Evolutionary conservation across 2,113 vertebrate genomes (phyloP).

Genomic region (Barnardius zonarius): DNA sequence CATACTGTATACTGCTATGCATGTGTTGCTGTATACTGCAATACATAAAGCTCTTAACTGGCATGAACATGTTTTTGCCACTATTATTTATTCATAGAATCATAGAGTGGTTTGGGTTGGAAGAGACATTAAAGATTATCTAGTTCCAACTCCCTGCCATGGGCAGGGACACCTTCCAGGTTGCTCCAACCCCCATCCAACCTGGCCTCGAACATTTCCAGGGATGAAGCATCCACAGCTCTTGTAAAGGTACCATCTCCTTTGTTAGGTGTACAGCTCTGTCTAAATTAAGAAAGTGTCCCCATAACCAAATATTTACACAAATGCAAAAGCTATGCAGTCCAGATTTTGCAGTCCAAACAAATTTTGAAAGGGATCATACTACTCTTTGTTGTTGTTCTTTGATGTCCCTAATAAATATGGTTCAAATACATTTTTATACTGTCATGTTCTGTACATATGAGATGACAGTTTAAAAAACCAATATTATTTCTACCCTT

Average conservation of each 20-base stretch:
- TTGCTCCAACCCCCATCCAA: not conserved
- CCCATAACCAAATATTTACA: not conserved
- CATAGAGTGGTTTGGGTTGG: not conserved
- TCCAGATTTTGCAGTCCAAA: not conserved
- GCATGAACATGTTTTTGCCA: accelerated
- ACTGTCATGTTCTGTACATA: not conserved
- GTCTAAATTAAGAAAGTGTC: not conserved
- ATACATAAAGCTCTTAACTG: not conserved
- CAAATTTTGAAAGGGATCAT: not conserved
- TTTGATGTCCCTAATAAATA: not conserved
- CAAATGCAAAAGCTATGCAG: not conserved
- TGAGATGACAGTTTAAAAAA: not conserved
- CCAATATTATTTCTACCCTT: not conserved
- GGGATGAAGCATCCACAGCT: not conserved
- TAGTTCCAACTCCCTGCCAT: not conserved
- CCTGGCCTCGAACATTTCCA: not conserved
- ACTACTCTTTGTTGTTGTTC: accelerated
- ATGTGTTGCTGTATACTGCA: accelerated
- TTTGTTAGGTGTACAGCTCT: not conserved
- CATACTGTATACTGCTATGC: not conserved
- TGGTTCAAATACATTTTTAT: not conserved
- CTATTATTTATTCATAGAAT: not conserved
- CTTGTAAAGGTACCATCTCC: not conserved
- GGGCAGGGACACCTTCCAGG: not conserved
- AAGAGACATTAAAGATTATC: not conserved